Evolutionary conservation across 2,113 vertebrate species (phyloP), one percentile per base, ranked within the genome.

Genomic region (Urocynchramus pylzowi): DNA sequence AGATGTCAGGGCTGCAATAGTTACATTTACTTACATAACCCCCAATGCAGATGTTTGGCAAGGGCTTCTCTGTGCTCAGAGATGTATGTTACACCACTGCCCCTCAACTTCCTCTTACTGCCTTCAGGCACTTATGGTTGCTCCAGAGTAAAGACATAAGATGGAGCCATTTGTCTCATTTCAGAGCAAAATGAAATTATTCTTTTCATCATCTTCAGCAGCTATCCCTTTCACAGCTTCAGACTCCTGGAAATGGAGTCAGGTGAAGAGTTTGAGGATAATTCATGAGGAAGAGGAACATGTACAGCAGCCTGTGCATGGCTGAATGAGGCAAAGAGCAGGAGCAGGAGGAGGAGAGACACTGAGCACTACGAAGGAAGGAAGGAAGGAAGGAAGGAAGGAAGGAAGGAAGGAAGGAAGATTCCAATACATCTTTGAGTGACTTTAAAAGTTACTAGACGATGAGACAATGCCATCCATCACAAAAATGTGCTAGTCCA

Each of bases 271-370:
- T 45, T 76, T 63, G 39, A 13, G 15, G 8, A 22, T 7, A 41
- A 53, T n/a, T 79, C n/a, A 15, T 50, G 22, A 45, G 8, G 17
- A 91, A 52, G 28, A 63, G 8, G 14, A 5, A 3, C 8, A 9
- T 8, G n/a, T 27, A 61, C 6, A 52, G 16, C 24, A 44, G 30
- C 1, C 16, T 52, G n/a, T 56, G 13, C 3, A 5, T 10, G 18
- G 23, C 12, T 70, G 42, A 90, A 21, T 6, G 59, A 37, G 1
- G 3, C 1, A 41, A 49, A 28, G n/a, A n/a, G n/a, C n/a, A n/a
- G 0, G 1, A 37, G 19, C 13, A 44, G 21, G 52, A 8, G 19
- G 10, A 50, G 26, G n/a, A n/a, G n/a, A n/a, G n/a, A n/a, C n/a
- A 49, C 3, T 11, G 14, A 35, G 10, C 8, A 10, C 18, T 4